Evolutionary conservation across 1,140 invertebrate species (phyloP), one percentile per base, ranked within the genome.

Genomic region (Hylyphantes graminicola): DNA sequence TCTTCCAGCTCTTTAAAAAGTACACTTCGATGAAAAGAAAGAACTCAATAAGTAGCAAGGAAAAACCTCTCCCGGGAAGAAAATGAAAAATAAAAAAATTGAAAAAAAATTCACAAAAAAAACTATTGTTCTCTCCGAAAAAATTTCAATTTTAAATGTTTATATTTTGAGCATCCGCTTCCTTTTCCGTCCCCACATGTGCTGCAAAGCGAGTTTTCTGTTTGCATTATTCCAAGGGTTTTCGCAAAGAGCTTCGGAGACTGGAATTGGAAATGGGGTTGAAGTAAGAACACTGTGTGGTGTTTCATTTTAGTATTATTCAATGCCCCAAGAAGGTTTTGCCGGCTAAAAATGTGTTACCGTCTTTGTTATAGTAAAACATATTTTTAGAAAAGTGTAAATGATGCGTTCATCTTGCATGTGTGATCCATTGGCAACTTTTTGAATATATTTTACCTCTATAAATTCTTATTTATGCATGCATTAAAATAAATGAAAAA

Each of bases 101-200:
- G 55, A n/a, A 74, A 74, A 76, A n/a, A n/a, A n/a, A n/a, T n/a
- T n/a, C n/a, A n/a, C n/a, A n/a, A n/a, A n/a, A n/a, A 61, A 64
- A 54, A 6, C 15, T 76, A 51, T 55, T 51, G 2, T 51, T 76
- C 9, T 76, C 8, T 17, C 12, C 7, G 57, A 15, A 76, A 76
- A 74, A 74, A 74, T 74, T 74, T 74, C 72, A 76, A 76, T 76
- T 76, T 64, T n/a, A 76, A 76, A 76, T 76, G 74, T 64, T 76
- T 76, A 64, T 76, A 76, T 76, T 63, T 76, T 74, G 19, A 21
- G 17, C 53, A 57, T 48, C 48, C 35, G 17, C 59, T 57, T 53
- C 11, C 53, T 51, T 51, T 51, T 19, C 19, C 2, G 61, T 53
- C 15, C 19, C 54, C 21, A 10, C 15, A 48, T 59, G 59, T 7